Base-by-base conservation (phyloP, 2,888 invertebrate genomes). In the Myopa tessellatipennis region DNA sequence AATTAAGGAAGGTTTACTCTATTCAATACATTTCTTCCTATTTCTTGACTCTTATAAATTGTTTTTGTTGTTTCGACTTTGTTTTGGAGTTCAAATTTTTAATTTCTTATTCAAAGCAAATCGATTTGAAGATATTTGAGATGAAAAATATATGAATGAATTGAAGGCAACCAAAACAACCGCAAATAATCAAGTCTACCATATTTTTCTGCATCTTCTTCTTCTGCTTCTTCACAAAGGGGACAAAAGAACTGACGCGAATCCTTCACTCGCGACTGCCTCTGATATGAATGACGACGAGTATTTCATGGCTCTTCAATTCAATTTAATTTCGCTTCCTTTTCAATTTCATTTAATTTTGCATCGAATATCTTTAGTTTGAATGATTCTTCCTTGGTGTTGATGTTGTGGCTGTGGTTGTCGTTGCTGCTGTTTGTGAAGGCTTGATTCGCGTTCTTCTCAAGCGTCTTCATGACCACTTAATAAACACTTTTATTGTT, bases 91-190 rank as follows among this genome's bases (percentile, higher is more conserved):
- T 81, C 77, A 76, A 80, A 81, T 81, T 81, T 63, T 81, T 80
- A 81, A 82, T 82, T 82, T 82, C 80, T 79, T 78, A 81, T 82
- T 81, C 82, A 81, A 78, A 79, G 76, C 81, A 82, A 77, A 78
- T 79, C 79, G 80, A 78, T 80, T 78, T 55, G 72, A 73, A 16
- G 74, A 73, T 60, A 68, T 73, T 77, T 58, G 58, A 78, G 78
- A 70, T 70, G 72, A 73, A 72, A 52, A 77, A 63, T 73, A 26
- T 63, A 26, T 63, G 70, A 63, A 34, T 45, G 65, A 74, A 67
- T 67, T 55, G 55, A 74, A 55, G 18, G 55, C 67, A 68, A 18
- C 67, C 55, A 74, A 67, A 73, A 82, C 61, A 65, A 70, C 69
- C 63, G 52, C 67, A 58, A 18, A 55, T 55, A 10, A 8, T 12